These are phyloP conservation scores for Falco cherrug DNA, from an alignment of 2,797 vertebrate genomes.

Conservation along the genomic window DNA sequence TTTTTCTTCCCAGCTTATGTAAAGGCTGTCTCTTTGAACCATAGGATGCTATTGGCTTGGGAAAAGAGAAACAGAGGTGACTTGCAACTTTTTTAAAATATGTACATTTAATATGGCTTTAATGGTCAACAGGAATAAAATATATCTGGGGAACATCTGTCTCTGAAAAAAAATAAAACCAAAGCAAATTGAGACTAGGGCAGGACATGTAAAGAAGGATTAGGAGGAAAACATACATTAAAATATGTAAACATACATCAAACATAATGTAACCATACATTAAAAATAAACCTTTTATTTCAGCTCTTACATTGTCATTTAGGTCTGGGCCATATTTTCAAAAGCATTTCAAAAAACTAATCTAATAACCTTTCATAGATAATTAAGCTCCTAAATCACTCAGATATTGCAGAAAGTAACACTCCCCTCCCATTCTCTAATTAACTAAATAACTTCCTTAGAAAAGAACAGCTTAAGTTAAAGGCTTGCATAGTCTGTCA, in stretches of 20 bases:
- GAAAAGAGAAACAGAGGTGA: background rate
- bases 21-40: background rate
- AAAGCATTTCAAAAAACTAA: background rate
- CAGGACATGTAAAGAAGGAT: background rate
- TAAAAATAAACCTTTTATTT: background rate
- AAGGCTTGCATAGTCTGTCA: background rate
- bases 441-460: background rate
- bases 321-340: background rate
- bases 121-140: background rate
- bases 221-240: background rate
- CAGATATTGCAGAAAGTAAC: background rate
- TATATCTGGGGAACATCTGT: background rate
- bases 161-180: background rate
- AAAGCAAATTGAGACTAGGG: background rate
- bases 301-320: background rate
- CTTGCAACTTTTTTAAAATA: background rate
- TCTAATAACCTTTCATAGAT: background rate
- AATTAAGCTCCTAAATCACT: background rate
- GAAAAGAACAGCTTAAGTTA: background rate
- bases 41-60: background rate
- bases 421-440: background rate
- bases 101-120: background rate
- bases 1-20: background rate
- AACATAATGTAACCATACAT: background rate
- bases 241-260: background rate